A percentile compares a stretch with the other conserved stretches of the same genome.
Evolutionary conservation across 2,797 vertebrate species (phyloP).

Genomic region (Zalophus californianus): DNA sequence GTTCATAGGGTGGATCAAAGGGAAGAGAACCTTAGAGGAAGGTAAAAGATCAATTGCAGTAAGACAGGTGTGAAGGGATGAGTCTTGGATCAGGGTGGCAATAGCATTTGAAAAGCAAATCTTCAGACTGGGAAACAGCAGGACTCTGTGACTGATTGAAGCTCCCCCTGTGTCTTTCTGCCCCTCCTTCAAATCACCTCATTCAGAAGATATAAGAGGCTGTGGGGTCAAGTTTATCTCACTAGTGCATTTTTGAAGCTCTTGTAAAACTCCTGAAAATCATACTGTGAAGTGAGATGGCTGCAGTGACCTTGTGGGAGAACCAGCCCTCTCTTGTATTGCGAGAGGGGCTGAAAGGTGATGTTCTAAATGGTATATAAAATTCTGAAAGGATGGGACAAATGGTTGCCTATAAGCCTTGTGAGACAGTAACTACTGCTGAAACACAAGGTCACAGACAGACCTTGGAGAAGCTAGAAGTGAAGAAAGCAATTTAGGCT

Average conservation of each 20-base stretch:
- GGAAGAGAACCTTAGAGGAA: conserved; percentile 4
- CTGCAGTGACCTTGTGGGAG: conserved; percentile 62
- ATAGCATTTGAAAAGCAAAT: conserved; percentile 31
- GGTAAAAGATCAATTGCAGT: conserved; percentile 20
- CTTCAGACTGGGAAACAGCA: neutral
- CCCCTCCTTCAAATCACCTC: conserved; percentile 42
- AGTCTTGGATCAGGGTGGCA: neutral
- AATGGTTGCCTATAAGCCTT: conserved; percentile 12
- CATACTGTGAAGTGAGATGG: conserved; percentile 50
- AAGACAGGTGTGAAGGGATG: neutral
- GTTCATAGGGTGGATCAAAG: conserved; percentile 10
- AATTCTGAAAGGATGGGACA: conserved; percentile 51
- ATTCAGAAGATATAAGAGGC: neutral
- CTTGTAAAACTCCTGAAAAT: conserved; percentile 69
- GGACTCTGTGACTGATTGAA: conserved; percentile 18
- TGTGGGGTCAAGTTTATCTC: conserved; percentile 31
- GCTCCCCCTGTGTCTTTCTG: neutral
- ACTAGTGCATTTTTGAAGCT: conserved; percentile 57
- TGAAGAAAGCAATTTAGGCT: conserved; percentile 13
- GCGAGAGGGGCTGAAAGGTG: conserved; percentile 38
- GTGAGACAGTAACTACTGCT: conserved; percentile 53
- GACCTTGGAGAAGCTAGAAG: conserved; percentile 56
- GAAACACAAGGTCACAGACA: conserved; percentile 58
- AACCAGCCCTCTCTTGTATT: conserved; percentile 43
- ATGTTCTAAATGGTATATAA: conserved; percentile 67